phyloP scores from a whole-genome alignment of 2,797 vertebrate genomes.

The Cirrhinus molitorella region DNA sequence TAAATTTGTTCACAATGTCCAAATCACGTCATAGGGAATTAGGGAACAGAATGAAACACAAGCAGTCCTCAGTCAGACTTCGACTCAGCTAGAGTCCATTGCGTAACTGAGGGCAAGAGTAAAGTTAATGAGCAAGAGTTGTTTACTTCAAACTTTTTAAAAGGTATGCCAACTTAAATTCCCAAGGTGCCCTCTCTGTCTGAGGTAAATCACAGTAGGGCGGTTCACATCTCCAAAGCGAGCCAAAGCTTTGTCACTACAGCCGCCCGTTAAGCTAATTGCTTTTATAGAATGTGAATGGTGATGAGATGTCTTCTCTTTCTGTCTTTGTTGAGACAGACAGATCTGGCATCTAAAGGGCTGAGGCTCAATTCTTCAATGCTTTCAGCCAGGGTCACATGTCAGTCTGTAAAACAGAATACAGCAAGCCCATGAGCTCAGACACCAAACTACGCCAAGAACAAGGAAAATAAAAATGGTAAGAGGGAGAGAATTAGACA shows the following conservation, averaged over 20 bases:
- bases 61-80: background rate
- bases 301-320: slow-evolving; percentile 48
- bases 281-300: slow-evolving; percentile 57
- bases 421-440: slow-evolving; percentile 37
- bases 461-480: background rate
- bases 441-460: slow-evolving; percentile 37
- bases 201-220: slow-evolving; percentile 25
- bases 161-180: slow-evolving; percentile 16
- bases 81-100: background rate
- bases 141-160: slow-evolving; percentile 35
- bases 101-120: background rate
- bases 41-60: slow-evolving; percentile 10
- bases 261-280: slow-evolving; percentile 47
- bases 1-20: slow-evolving; percentile 3
- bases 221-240: slow-evolving; percentile 42
- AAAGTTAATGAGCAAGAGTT: slow-evolving; percentile 26
- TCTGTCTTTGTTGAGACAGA: slow-evolving; percentile 37
- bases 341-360: background rate
- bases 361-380: slow-evolving; percentile 42
- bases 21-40: background rate
- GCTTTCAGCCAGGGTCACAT: slow-evolving; percentile 45
- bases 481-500: background rate
- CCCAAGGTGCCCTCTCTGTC: slow-evolving; percentile 25
- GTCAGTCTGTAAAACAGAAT: slow-evolving; percentile 42
- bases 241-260: slow-evolving; percentile 49